Evolutionary conservation across 2,797 vertebrate genomes (phyloP).

Genomic region (Ispidina lecontei): DNA sequence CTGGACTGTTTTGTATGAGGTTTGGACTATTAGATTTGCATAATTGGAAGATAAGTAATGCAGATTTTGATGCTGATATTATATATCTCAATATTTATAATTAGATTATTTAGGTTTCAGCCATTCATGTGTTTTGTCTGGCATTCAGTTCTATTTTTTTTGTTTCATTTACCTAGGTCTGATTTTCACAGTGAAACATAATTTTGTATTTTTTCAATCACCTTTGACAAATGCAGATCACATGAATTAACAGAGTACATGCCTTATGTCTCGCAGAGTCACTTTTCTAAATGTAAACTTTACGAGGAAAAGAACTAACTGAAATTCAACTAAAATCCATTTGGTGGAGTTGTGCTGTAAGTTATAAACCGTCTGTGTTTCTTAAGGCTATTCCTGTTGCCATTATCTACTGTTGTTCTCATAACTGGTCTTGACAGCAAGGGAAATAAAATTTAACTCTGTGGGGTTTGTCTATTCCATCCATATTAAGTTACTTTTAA

Average conservation of each 20-base stretch:
- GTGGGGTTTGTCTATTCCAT: background rate
- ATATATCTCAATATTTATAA: background rate
- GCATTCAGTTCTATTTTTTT: background rate
- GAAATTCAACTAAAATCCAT: slow-evolving; percentile 81
- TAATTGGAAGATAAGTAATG: background rate
- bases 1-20: background rate
- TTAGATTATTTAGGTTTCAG: background rate
- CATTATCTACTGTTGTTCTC: background rate
- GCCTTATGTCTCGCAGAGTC: background rate
- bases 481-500: background rate
- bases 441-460: background rate
- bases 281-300: background rate
- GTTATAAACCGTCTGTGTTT: slow-evolving; percentile 62
- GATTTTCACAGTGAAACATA: background rate
- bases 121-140: background rate
- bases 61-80: background rate
- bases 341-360: slow-evolving; percentile 79
- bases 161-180: background rate
- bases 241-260: background rate
- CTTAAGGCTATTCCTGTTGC: background rate
- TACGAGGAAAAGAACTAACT: background rate
- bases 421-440: background rate
- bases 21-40: background rate
- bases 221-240: background rate
- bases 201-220: background rate